Conservation (phyloP, 2,888 invertebrate species). For the Smittia sp. region DNA sequence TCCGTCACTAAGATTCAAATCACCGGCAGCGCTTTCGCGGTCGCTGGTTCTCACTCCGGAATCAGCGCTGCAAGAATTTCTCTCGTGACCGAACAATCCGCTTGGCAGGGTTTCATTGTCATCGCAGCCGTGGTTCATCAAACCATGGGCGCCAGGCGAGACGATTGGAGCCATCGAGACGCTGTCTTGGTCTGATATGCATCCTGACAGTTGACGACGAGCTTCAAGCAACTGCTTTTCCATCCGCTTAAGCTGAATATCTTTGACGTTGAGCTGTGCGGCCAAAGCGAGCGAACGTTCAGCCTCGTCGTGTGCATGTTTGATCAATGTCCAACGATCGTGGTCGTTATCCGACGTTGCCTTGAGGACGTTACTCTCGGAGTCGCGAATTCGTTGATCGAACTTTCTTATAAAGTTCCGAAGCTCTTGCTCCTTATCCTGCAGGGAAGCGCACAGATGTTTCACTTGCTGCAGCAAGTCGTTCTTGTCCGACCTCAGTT, state of each 20-base stretch:
- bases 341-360: conserved; percentile 71
- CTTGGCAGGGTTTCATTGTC: conserved; percentile 51
- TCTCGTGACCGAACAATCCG: conserved; percentile 56
- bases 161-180: conserved; percentile 69
- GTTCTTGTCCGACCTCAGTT: conserved; percentile 88
- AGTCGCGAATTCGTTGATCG: conserved; percentile 83
- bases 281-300: conserved; percentile 82
- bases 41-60: conserved; percentile 84
- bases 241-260: conserved; percentile 79
- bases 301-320: conserved; percentile 86
- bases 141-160: conserved; percentile 54
- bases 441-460: conserved; percentile 87
- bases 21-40: conserved; percentile 73
- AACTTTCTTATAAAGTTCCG: conserved; percentile 92
- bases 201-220: conserved; percentile 73
- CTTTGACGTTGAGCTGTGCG: conserved; percentile 82
- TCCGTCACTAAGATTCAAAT: conserved; percentile 73
- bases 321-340: conserved; percentile 82
- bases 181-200: conserved; percentile 81
- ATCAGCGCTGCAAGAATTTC: conserved; percentile 83
- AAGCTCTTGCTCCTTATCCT: conserved; percentile 91
- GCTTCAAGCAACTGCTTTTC: conserved; percentile 83
- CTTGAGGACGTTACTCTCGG: conserved; percentile 64
- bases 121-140: conserved; percentile 52
- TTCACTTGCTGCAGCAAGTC: conserved; percentile 93